phyloP scores from a whole-genome alignment of 2,888 invertebrate species.

The Orthonevra nobilis region DNA sequence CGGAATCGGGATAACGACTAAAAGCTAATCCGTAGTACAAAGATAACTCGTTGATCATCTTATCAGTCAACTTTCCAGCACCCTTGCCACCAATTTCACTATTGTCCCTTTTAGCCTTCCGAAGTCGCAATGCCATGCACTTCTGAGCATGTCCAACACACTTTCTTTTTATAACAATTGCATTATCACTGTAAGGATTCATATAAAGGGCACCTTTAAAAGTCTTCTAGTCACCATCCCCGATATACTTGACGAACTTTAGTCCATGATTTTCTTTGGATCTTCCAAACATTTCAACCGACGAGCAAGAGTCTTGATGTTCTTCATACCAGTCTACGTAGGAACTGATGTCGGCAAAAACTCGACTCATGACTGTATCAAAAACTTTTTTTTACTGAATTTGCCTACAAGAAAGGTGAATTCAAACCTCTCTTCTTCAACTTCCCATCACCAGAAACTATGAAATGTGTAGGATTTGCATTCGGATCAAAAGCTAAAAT shows the following conservation, averaged over 20 bases:
- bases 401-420: background rate
- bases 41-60: slow-evolving; percentile 73
- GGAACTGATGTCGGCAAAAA: background rate
- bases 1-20: slow-evolving; percentile 71
- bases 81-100: slow-evolving; percentile 30
- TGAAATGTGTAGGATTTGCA: background rate
- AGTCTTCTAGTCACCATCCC: slow-evolving; percentile 16
- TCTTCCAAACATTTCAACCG: background rate
- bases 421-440: background rate
- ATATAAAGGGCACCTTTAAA: slow-evolving; percentile 15
- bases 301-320: background rate
- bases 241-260: background rate
- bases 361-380: background rate
- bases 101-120: slow-evolving; percentile 5
- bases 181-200: slow-evolving; percentile 76
- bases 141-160: slow-evolving; percentile 17
- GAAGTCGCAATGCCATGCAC: slow-evolving; percentile 14
- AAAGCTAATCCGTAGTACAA: slow-evolving; percentile 75
- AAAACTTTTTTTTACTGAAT: background rate
- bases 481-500: background rate
- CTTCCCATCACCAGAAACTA: background rate
- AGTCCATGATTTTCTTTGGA: no score
- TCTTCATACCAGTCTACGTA: background rate
- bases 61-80: slow-evolving; percentile 71
- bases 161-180: no score